Evolutionary conservation across 2,797 vertebrate genomes (phyloP), one percentile per base, ranked within the genome.

Genomic region (Glossophaga mutica): DNA sequence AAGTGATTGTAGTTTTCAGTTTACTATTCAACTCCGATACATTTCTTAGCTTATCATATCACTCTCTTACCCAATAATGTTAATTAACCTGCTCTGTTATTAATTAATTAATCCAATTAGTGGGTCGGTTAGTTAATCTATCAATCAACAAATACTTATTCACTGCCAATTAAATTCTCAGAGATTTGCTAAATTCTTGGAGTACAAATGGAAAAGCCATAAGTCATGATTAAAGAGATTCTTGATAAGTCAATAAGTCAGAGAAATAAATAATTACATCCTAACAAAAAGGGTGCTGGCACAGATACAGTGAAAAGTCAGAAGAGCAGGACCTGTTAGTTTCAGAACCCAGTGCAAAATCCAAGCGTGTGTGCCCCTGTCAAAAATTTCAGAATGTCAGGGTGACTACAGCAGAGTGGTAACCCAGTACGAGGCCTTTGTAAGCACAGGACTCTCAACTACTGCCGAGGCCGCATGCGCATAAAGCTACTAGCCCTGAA

Each of bases 101-200:
- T 89, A 59, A 46, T 57, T 74, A 44, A 50, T 57, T 76, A n/a
- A 68, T 76, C 59, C 24, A 78, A 29, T 91, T 86, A 86, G 50
- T 78, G 42, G 3, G 14, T 84, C 55, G 83, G 52, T 88, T 78
- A 91, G 70, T 82, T 93, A 57, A 34, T 85, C 24, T 42, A n/a
- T 59, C 70, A 68, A 39, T 81, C 91, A 96, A 24, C 55, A 81
- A 83, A 57, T 59, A 84, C 59, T 34, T 65, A 22, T 52, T 87
- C 16, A 32, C 26, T 87, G 26, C 52, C 73, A 52, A 29, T 37
- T 73, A 24, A 34, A 39, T 92, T 39, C 22, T 85, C 62, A 71
- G 29, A 81, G 34, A 90, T 55, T 18, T 71, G 19, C 37, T 42
- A 67, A 55, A 18, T 62, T 46, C 19, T 91, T 48, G 8, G 34